Conservation (phyloP, 2,797 vertebrate species). For the Notamacropus eugenii region DNA sequence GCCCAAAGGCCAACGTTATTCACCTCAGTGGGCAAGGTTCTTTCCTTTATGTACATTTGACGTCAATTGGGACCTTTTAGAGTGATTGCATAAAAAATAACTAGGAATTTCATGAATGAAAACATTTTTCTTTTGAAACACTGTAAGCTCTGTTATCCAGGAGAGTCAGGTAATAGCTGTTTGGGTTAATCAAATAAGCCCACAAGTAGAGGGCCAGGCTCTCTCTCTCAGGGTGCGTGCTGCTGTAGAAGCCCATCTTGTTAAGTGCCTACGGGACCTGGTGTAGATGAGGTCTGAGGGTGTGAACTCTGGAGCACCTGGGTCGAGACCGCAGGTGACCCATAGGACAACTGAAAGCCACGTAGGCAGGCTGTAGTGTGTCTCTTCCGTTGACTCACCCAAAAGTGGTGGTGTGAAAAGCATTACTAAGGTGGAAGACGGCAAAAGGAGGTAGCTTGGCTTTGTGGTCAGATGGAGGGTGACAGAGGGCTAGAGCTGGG, state of each 20-base stretch:
- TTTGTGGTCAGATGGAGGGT: neutral
- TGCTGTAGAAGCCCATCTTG: neutral
- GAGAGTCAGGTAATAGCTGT: neutral
- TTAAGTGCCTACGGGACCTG: neutral
- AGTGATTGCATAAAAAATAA: slow-evolving; percentile 14
- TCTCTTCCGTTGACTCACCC: neutral
- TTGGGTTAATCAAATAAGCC: neutral
- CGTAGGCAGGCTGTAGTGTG: neutral
- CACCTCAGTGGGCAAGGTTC: neutral
- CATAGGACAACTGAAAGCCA: neutral
- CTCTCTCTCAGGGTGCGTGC: neutral
- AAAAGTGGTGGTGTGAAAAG: neutral
- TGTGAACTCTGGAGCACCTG: neutral
- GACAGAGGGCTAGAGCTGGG: neutral
- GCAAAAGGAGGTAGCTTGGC: neutral
- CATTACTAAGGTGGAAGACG: neutral
- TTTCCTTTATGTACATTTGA: neutral
- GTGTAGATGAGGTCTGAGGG: neutral
- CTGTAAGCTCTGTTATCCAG: slow-evolving; percentile 18
- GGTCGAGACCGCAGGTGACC: neutral
- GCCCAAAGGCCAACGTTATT: neutral
- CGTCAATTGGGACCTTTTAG: slow-evolving; percentile 1
- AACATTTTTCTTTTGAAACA: slow-evolving; percentile 8
- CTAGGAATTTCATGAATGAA: slow-evolving; percentile 9
- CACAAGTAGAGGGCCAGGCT: neutral